Percentiles rank a stretch among this genome's conserved stretches.
Evolutionary conservation across 2,797 vertebrate genomes (phyloP).

Genomic region (Buphagus erythrorhynchus): DNA sequence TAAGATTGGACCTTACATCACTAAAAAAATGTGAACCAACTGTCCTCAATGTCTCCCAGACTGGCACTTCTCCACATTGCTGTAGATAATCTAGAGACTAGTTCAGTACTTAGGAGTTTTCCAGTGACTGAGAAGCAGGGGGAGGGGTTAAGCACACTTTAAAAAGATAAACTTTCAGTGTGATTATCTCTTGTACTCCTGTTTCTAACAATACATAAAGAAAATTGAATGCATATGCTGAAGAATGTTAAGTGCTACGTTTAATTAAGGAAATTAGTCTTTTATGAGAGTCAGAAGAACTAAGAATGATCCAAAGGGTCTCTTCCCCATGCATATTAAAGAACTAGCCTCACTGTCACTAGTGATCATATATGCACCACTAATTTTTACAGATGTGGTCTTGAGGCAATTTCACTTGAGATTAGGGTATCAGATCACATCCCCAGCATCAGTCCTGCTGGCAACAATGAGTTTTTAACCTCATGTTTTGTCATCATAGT

Average conservation of each 20-base stretch:
- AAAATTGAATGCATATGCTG: background rate
- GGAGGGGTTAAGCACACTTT: background rate
- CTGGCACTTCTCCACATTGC: background rate
- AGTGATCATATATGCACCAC: background rate
- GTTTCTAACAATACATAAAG: background rate
- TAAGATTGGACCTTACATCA: background rate
- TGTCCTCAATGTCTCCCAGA: background rate
- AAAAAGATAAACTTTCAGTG: background rate
- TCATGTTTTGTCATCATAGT: background rate
- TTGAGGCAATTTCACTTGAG: background rate
- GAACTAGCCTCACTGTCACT: background rate
- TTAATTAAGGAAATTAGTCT: slow-evolving; percentile 13
- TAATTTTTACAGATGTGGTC: background rate
- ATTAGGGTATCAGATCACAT: background rate
- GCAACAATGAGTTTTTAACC: background rate
- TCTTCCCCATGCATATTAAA: background rate
- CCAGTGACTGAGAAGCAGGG: background rate
- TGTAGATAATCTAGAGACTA: background rate
- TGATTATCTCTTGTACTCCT: background rate
- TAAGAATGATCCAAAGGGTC: background rate
- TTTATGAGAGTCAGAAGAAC: background rate
- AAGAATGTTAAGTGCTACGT: background rate
- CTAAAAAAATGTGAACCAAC: background rate
- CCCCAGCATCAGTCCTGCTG: background rate
- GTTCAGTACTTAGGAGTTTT: background rate